Percentiles rank a stretch among this genome's conserved stretches.
Conservation (phyloP, 2,797 vertebrate species). For the Denticeps clupeoides region DNA sequence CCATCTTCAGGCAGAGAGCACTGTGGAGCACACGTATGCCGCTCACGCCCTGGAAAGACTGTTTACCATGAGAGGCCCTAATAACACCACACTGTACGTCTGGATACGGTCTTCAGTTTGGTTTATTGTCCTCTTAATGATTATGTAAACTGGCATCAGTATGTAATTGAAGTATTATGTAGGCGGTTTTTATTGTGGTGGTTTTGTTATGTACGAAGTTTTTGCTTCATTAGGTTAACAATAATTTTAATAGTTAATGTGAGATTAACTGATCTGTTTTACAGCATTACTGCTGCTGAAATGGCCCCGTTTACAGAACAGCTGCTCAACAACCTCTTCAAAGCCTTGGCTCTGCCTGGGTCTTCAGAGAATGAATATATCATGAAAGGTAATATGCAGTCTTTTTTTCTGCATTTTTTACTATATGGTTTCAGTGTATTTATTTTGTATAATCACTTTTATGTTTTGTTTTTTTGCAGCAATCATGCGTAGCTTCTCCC, state of each 20-base stretch:
- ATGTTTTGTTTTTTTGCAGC: slow-evolving; percentile 52
- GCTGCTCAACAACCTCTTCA: slow-evolving; percentile 89
- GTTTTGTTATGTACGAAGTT: not conserved
- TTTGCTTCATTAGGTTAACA: too few relatives aligned
- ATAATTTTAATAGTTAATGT: too few relatives aligned
- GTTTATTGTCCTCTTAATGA: too few relatives aligned
- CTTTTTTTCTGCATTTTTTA: not conserved
- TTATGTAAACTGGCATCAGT: too few relatives aligned
- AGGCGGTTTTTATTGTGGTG: too few relatives aligned
- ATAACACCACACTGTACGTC: slow-evolving; percentile 82
- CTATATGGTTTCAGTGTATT: not conserved
- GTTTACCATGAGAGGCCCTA: slow-evolving; percentile 90
- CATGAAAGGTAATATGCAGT: slow-evolving; percentile 79
- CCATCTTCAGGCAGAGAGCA: slow-evolving; percentile 87
- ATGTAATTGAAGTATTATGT: too few relatives aligned
- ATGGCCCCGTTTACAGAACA: slow-evolving; percentile 85
- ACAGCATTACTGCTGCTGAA: slow-evolving; percentile 79
- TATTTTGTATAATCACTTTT: not conserved
- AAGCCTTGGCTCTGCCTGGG: slow-evolving; percentile 81
- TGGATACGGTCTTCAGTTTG: too few relatives aligned
- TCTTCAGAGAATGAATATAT: slow-evolving; percentile 97
- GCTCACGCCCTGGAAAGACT: slow-evolving; percentile 91
- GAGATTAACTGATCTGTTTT: too few relatives aligned
- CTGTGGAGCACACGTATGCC: slow-evolving; percentile 90
- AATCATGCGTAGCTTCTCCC: slow-evolving; percentile 96